Conservation (phyloP, 2,888 invertebrate species). For the Hemithea aestivaria region DNA sequence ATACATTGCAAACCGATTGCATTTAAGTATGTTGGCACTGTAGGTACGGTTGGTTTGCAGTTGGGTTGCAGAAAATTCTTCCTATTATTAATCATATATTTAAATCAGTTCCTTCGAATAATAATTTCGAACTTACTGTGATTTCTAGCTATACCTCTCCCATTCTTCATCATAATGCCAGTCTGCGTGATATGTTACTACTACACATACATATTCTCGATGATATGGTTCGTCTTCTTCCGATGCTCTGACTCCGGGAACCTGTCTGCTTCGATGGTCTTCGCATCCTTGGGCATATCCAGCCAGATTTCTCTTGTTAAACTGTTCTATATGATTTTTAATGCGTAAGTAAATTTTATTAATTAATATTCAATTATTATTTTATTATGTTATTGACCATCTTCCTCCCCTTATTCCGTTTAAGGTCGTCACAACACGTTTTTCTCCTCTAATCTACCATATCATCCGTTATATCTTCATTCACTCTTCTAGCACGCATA, state of each 20-base stretch:
- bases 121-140: too few species aligned
- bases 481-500: too few species aligned
- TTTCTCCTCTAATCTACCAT: too few species aligned
- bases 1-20: too few species aligned
- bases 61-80: too few species aligned
- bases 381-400: neutral
- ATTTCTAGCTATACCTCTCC: constrained; percentile 38
- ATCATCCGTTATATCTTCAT: too few species aligned
- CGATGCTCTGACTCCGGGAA: constrained; percentile 37
- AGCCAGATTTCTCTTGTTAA: constrained; percentile 48
- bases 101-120: too few species aligned
- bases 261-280: constrained; percentile 38
- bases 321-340: constrained; percentile 38
- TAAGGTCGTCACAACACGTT: too few species aligned
- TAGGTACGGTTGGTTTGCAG: too few species aligned
- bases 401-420: too few species aligned
- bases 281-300: constrained; percentile 43
- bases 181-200: constrained; percentile 31
- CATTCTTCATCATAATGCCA: constrained; percentile 35
- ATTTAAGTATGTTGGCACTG: too few species aligned
- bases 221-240: constrained; percentile 50
- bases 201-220: constrained; percentile 49
- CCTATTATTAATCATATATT: too few species aligned
- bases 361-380: neutral
- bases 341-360: constrained; percentile 36